phyloP scores from a whole-genome alignment of 2,797 vertebrate genomes.

The Argentina silus region DNA sequence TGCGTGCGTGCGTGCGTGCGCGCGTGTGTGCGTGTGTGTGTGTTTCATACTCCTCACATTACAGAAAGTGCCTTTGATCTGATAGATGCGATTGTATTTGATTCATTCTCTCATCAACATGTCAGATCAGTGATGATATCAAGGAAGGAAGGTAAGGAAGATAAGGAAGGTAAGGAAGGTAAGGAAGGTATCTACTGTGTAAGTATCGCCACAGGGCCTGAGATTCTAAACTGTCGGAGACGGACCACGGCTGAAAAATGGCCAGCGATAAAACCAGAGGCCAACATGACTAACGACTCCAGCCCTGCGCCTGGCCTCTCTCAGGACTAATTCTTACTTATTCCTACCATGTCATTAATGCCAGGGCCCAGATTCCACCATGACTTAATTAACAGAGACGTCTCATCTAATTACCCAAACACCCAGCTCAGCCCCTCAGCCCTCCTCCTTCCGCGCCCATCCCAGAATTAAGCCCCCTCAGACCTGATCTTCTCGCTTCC shows the following conservation, averaged over 20 bases:
- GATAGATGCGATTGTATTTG: not conserved
- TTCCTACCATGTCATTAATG: not conserved
- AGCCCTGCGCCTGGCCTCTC: not conserved
- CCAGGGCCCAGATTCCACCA: not conserved
- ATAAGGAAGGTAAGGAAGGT: not conserved
- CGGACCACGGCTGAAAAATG: not conserved
- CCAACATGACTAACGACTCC: not conserved
- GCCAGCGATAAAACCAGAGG: not conserved
- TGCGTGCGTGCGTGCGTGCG: not conserved
- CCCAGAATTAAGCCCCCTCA: not conserved
- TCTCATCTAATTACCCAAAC: not conserved
- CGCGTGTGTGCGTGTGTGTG: not conserved
- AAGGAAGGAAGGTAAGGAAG: not conserved
- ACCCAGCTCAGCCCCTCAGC: not conserved
- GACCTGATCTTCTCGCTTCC: not conserved
- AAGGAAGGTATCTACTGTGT: not conserved
- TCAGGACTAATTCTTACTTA: not conserved
- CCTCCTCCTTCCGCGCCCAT: not conserved
- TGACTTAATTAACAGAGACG: not conserved
- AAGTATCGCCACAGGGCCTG: too few relatives aligned
- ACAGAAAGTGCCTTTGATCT: not conserved
- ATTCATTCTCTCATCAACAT: conserved; percentile 7
- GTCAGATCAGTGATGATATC: not conserved
- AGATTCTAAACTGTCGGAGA: not conserved
- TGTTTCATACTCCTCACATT: not conserved